phyloP scores from a whole-genome alignment of 2,797 vertebrate genomes.

The Oreochromis grahami region DNA sequence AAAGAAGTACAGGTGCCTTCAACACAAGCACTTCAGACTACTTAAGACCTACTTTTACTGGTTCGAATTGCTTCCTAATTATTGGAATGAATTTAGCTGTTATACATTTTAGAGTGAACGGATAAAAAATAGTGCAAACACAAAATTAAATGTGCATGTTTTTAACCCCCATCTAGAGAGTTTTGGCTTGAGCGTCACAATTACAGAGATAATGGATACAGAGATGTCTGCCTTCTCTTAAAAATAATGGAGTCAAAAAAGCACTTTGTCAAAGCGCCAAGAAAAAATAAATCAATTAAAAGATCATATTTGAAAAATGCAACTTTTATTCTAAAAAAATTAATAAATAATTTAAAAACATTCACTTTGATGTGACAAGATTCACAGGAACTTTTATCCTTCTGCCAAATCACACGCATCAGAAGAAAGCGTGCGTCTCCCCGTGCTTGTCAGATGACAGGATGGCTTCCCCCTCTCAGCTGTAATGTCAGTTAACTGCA shows the following conservation, averaged over 20 bases:
- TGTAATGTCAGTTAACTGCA: neutral
- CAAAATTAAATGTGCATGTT: neutral
- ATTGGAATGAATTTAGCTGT: neutral
- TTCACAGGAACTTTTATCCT: neutral
- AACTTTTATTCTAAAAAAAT: neutral
- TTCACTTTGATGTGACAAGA: neutral
- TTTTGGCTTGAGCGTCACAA: fast-evolving
- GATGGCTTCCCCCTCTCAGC: neutral
- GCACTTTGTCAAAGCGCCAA: neutral
- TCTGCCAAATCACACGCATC: neutral
- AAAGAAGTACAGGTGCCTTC: neutral
- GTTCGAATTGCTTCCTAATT: neutral
- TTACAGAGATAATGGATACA: neutral
- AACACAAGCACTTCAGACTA: neutral
- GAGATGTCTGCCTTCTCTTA: neutral
- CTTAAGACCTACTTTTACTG: neutral
- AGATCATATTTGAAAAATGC: neutral
- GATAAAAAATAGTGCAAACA: neutral
- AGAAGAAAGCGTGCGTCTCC: neutral
- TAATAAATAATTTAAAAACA: neutral
- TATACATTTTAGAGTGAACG: neutral
- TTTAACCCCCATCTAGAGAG: neutral
- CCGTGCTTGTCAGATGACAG: neutral
- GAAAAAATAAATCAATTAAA: neutral
- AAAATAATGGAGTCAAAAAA: neutral